Evolutionary conservation across 2,888 invertebrate species (phyloP).

Genomic region (Oscheius sp.): DNA sequence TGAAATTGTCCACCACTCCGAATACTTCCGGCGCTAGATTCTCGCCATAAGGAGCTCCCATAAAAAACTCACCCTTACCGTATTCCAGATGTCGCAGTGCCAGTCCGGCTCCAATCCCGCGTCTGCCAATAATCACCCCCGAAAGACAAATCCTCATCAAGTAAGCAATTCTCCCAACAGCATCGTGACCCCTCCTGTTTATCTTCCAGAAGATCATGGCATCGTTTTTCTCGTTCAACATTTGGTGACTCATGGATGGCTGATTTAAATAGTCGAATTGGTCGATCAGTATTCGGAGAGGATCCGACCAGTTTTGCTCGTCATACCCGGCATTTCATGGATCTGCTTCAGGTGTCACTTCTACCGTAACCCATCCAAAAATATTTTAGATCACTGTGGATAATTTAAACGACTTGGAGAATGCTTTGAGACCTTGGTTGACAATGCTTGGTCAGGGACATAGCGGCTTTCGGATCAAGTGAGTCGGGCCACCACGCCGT

Average conservation of each 20-base stretch:
- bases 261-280: conserved; percentile 28
- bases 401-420: conserved; percentile 61
- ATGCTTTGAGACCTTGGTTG: conserved; percentile 63
- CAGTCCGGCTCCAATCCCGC: conserved; percentile 50
- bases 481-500: conserved; percentile 13
- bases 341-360: conserved; percentile 56
- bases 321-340: conserved; percentile 64
- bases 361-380: neutral
- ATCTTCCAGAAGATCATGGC: conserved; percentile 63
- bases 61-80: no score
- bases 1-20: no score
- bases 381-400: conserved; percentile 57
- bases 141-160: conserved; percentile 32
- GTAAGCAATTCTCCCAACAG: no score
- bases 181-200: neutral
- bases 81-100: conserved; percentile 52
- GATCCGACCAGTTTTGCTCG: conserved; percentile 44
- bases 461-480: conserved; percentile 63
- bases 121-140: conserved; percentile 27
- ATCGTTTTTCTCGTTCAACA: conserved; percentile 55
- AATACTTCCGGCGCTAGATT: no score
- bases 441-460: conserved; percentile 65
- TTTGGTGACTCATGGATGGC: conserved; percentile 54
- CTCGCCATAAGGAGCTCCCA: no score
- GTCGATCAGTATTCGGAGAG: conserved; percentile 38